These are phyloP conservation scores for Calypte anna DNA, from an alignment of 2,113 vertebrate genomes.

Conservation along the genomic window DNA sequence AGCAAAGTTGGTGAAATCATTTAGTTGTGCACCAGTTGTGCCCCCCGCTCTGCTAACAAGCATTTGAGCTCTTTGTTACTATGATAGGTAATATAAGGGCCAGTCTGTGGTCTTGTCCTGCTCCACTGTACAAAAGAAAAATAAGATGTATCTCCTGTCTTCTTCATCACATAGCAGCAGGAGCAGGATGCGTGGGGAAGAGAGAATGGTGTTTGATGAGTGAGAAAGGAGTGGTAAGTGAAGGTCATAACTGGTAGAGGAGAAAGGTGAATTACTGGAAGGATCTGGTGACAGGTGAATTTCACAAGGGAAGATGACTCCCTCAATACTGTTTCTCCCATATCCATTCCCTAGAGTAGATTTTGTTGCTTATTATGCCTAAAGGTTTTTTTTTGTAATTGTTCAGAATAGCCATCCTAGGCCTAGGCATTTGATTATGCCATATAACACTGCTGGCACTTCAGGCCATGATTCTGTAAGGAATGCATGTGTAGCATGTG, in stretches of 20 bases:
- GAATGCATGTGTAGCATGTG: too few species aligned
- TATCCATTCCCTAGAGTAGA: background rate
- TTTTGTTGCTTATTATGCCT: background rate
- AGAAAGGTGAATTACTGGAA: background rate
- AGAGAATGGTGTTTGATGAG: background rate
- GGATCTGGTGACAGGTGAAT: background rate
- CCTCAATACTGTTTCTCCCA: background rate
- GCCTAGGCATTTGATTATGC: background rate
- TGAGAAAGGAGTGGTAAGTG: background rate
- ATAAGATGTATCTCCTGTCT: background rate
- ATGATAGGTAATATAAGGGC: background rate
- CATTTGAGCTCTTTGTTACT: background rate
- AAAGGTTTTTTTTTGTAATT: background rate
- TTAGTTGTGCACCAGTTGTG: background rate
- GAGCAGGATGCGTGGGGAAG: background rate
- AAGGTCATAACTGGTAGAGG: background rate
- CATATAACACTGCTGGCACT: background rate
- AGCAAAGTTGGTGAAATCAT: background rate
- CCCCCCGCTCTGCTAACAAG: background rate
- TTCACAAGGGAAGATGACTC: background rate
- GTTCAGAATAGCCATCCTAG: background rate
- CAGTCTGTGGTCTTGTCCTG: background rate
- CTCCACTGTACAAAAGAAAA: background rate
- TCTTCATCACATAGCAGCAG: background rate
- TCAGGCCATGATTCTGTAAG: slow-evolving; percentile 1